phyloP scores from a whole-genome alignment of 2,797 vertebrate genomes.

The Caiman crocodilus region DNA sequence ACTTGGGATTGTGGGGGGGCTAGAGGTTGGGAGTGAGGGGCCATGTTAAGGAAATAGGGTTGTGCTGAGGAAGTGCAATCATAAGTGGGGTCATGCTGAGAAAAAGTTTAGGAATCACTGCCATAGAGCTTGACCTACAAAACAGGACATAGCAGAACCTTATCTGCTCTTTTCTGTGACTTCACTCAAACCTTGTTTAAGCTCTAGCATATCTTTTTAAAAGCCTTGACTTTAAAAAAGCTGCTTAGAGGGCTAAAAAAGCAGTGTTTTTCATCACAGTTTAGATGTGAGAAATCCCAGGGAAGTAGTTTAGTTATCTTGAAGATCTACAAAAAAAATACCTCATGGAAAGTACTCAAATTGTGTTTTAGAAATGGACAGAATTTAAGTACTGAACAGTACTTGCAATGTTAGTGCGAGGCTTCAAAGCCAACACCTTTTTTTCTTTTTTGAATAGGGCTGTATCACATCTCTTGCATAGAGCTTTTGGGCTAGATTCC shows the following conservation, averaged over 20 bases:
- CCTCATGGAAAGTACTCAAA: neutral
- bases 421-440: fast-evolving
- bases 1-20: too few species aligned
- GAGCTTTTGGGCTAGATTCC: neutral
- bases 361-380: neutral
- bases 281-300: neutral
- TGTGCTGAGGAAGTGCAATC: too few species aligned
- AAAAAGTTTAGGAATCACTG: neutral
- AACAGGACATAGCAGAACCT: neutral
- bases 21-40: too few species aligned
- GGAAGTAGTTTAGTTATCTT: neutral
- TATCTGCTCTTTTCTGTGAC: neutral
- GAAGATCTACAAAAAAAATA: neutral
- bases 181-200: neutral
- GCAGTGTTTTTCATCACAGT: neutral
- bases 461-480: neutral
- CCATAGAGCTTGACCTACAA: neutral
- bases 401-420: neutral
- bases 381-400: neutral
- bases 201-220: neutral
- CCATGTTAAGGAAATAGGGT: too few species aligned
- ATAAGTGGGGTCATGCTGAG: too few species aligned
- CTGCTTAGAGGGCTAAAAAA: neutral
- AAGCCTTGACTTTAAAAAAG: neutral
- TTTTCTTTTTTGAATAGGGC: neutral